These are phyloP conservation scores for Drosophila peninsularis DNA, from an alignment of 2,888 invertebrate species.

Conservation along the genomic window DNA sequence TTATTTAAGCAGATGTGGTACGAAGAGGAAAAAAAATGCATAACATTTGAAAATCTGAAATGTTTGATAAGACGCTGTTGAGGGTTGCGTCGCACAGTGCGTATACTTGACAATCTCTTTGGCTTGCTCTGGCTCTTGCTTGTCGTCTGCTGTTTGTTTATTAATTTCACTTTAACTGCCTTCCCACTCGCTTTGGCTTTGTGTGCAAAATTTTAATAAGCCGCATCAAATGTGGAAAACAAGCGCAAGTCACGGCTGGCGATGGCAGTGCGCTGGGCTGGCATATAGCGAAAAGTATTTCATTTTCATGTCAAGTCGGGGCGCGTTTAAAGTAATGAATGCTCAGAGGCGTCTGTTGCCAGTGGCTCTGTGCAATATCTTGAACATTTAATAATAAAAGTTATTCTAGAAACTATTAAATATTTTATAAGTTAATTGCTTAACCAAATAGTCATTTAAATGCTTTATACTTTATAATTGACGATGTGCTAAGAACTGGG, in stretches of 20 bases:
- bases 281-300: slow-evolving; percentile 4
- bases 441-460: too few relatives aligned
- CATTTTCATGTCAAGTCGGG: slow-evolving; percentile 17
- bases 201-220: slow-evolving; percentile 55
- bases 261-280: not conserved
- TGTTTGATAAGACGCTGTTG: slow-evolving; percentile 46
- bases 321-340: slow-evolving; percentile 22
- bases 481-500: too few relatives aligned
- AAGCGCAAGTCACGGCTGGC: not conserved
- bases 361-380: not conserved
- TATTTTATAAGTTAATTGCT: not conserved
- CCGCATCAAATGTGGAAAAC: slow-evolving; percentile 18
- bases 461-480: too few relatives aligned
- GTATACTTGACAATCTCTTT: slow-evolving; percentile 41
- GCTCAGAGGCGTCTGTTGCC: not conserved
- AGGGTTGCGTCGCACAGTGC: slow-evolving; percentile 32
- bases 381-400: not conserved
- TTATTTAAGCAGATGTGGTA: slow-evolving; percentile 54
- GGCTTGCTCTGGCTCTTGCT: not conserved
- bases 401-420: not conserved
- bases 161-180: slow-evolving; percentile 53
- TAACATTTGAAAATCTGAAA: slow-evolving; percentile 62
- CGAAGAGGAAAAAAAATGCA: slow-evolving; percentile 56
- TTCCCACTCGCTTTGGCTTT: slow-evolving; percentile 15
- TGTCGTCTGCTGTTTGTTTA: slow-evolving; percentile 35